These are phyloP conservation scores for Plebejus argus DNA, from an alignment of 2,888 invertebrate genomes.

Conservation along the genomic window DNA sequence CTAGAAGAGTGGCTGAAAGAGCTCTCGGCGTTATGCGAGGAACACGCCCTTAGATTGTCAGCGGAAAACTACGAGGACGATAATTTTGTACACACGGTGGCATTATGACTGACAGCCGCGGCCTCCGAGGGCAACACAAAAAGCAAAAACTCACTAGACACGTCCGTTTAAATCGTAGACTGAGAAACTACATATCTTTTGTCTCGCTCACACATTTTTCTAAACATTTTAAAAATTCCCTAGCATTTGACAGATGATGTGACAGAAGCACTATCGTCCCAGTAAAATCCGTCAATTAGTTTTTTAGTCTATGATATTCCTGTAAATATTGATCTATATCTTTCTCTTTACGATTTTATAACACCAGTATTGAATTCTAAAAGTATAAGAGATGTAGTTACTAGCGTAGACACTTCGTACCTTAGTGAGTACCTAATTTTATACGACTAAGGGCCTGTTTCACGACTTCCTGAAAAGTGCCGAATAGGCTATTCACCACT, in stretches of 20 bases:
- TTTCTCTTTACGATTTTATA: conserved; percentile 31
- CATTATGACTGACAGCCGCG: conserved; percentile 70
- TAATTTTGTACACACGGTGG: conserved; percentile 61
- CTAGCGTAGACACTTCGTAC: conserved; percentile 27
- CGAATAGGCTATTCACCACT: no score
- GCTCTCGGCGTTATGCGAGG: conserved; percentile 95
- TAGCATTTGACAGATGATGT: not conserved
- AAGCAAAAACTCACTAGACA: conserved; percentile 38
- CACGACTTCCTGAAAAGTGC: no score
- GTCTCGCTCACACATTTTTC: conserved; percentile 9
- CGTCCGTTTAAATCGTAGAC: conserved; percentile 37
- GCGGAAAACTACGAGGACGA: conserved; percentile 63
- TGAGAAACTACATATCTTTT: conserved; percentile 2
- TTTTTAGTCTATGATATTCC: conserved; percentile 33
- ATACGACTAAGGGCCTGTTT: conserved; percentile 17
- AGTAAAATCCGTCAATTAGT: not conserved
- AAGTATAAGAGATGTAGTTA: conserved; percentile 4
- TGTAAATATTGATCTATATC: conserved; percentile 34
- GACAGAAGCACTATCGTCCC: not conserved
- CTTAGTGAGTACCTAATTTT: conserved; percentile 53
- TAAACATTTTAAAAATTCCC: not conserved
- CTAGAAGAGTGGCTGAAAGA: conserved; percentile 98
- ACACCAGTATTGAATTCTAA: conserved; percentile 27
- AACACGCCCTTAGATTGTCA: conserved; percentile 86
- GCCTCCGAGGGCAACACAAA: conserved; percentile 51